These are phyloP conservation scores for Mastomys natalensis DNA, from an alignment of 2,113 vertebrate species.

Conservation along the genomic window DNA sequence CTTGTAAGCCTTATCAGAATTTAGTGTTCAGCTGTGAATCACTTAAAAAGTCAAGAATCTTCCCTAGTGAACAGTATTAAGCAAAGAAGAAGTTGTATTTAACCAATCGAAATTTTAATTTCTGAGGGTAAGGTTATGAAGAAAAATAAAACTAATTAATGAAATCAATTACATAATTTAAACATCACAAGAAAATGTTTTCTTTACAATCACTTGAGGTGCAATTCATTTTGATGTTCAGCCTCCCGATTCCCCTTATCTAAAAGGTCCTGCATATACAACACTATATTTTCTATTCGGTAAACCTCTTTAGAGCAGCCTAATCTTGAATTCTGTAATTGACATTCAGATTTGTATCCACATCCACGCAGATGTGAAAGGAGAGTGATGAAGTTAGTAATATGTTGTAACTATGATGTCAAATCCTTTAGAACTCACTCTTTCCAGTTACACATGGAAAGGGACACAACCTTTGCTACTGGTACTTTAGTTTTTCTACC, in stretches of 20 bases:
- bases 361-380: not conserved
- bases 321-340: not conserved
- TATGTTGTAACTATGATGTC: not conserved
- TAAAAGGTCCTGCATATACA: not conserved
- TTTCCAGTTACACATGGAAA: not conserved
- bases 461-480: not conserved
- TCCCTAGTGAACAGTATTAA: not conserved
- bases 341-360: slow-evolving; percentile 2
- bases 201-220: not conserved
- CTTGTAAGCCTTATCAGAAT: accelerated
- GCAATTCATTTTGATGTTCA: not conserved
- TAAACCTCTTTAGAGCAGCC: not conserved
- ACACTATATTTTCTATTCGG: not conserved
- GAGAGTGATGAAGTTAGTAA: not conserved
- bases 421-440: not conserved
- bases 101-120: not conserved
- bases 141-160: not conserved
- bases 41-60: not conserved
- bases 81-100: not conserved
- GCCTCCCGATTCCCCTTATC: not conserved
- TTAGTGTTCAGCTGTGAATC: not conserved
- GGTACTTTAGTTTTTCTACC: not conserved
- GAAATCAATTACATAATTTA: not conserved
- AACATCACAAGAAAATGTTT: not conserved
- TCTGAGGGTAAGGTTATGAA: not conserved